Base-by-base conservation (phyloP, 2,888 invertebrate genomes). In the Automeris io region DNA sequence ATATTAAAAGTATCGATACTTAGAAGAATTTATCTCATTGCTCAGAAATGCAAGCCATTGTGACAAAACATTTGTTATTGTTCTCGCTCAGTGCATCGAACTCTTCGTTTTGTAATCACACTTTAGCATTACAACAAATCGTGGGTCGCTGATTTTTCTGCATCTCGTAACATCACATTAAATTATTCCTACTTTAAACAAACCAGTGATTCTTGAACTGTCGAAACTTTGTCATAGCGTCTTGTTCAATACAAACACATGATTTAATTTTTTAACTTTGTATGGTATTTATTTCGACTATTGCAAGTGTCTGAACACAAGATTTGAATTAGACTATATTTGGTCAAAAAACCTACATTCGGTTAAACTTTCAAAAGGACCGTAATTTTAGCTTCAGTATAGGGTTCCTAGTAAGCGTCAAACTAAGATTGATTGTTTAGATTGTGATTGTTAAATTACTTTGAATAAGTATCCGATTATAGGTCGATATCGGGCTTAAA, bases 111-210 rank as follows among this genome's bases (percentile, higher is more conserved):
- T 50, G 66, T 59, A 72, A 72, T 49, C 43, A 55, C 52, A 61
- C 62, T 65, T 64, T 56, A 51, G 49, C 56, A 45, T 56, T 55
- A 59, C 63, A 61, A 57, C 55, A 57, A 54, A 62, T 58, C 56
- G 51, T 52, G 51, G 59, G 55, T 53, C 61, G 51, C 54, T 38
- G 57, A 46, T 66, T 74, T 73, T 67, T 67, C 61, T 50, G 43
- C 60, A 55, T 54, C 57, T 54, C 56, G 64, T 70, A 71, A 74
- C 67, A 67, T 57, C 49, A 72, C 59, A 57, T 53, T 47, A 57
- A 61, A 56, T 40, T 53, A 51, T 49, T 52, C 53, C 54, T 49
- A 47, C 45, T 40, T 36, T 59, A 67, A 67, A 57, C 47, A 53
- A 61, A 60, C 66, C 62, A 67, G 33, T 9, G 6, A 18, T 21